phyloP scores from a whole-genome alignment of 2,797 vertebrate species.

The Silurus lanzhouensis region DNA sequence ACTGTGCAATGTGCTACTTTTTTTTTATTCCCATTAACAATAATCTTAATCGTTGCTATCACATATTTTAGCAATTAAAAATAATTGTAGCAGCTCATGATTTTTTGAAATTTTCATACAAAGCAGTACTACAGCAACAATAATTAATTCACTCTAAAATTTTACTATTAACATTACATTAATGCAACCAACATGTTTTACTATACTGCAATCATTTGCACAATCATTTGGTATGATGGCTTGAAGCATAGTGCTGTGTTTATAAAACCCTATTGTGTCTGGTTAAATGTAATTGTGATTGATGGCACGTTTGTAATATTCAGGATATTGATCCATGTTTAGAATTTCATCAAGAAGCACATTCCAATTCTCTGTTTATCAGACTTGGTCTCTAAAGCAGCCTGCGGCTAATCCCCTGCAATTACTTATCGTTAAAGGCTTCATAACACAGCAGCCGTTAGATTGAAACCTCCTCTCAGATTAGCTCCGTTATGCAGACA shows the following conservation, averaged over 20 bases:
- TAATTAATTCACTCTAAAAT: neutral
- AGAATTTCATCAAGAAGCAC: constrained; percentile 54
- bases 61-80: neutral
- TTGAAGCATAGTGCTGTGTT: neutral
- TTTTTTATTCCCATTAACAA: no score
- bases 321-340: constrained; percentile 34
- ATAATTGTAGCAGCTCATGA: neutral
- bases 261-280: neutral
- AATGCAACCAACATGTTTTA: no score
- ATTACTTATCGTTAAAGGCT: constrained; percentile 68
- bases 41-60: neutral
- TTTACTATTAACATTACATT: neutral
- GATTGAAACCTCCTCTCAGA: constrained; percentile 40
- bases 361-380: constrained; percentile 60
- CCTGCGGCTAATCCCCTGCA: constrained; percentile 59
- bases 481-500: constrained; percentile 25
- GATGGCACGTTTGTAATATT: constrained; percentile 29
- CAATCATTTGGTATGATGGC: neutral
- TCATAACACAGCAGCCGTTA: constrained; percentile 64
- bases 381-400: constrained; percentile 61
- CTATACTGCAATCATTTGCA: no score
- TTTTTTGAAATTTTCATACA: neutral
- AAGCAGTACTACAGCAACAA: neutral
- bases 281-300: constrained; percentile 11
- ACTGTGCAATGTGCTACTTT: no score